Percentiles rank a stretch among this genome's conserved stretches.
These are phyloP conservation scores for Halcyon leucocephala DNA, from an alignment of 2,797 vertebrate genomes.

Conservation along the genomic window DNA sequence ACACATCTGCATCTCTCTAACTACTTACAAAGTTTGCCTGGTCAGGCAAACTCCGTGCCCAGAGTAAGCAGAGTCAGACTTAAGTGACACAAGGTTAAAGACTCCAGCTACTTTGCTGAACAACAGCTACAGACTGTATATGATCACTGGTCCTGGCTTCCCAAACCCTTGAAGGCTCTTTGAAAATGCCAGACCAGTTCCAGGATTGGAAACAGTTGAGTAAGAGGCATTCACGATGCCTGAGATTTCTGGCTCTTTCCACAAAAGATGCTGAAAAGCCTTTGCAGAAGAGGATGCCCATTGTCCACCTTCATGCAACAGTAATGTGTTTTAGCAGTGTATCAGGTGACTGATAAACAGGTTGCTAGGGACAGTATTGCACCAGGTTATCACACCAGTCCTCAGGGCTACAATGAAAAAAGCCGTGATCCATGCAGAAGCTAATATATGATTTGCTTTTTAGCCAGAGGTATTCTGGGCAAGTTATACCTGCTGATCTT, in stretches of 20 bases:
- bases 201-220: accelerated
- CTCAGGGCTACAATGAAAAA: background rate
- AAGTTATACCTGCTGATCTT: background rate
- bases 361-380: background rate
- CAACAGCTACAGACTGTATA: background rate
- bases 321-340: background rate
- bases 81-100: background rate
- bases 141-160: background rate
- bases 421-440: background rate
- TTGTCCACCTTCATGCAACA: background rate
- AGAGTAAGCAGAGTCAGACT: background rate
- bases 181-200: background rate
- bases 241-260: background rate
- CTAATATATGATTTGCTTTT: background rate
- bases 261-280: background rate
- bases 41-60: too few species aligned
- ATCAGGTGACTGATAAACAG: background rate
- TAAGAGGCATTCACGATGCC: background rate
- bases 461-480: background rate
- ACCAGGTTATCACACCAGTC: background rate
- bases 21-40: background rate
- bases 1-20: background rate
- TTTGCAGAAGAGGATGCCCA: background rate
- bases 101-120: background rate
- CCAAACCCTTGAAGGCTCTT: background rate